phyloP scores from a whole-genome alignment of 2,888 invertebrate genomes.

The Drosophila picticornis region DNA sequence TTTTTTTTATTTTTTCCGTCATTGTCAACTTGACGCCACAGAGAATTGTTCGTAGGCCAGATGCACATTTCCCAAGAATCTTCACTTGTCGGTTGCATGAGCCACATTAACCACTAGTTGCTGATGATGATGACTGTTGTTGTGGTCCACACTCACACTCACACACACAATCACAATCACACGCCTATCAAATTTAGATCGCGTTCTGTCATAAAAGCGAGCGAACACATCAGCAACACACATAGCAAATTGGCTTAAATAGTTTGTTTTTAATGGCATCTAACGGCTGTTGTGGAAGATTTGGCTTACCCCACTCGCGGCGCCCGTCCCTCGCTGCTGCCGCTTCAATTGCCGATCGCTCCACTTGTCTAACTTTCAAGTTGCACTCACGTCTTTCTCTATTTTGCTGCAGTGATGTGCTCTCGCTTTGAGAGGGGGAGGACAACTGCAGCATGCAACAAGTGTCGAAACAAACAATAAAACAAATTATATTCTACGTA shows the following conservation, averaged over 20 bases:
- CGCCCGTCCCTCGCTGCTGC: not conserved
- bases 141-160: conserved; percentile 2
- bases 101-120: conserved; percentile 13
- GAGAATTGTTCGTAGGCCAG: not conserved
- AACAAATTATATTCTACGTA: conserved; percentile 4
- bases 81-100: conserved; percentile 38
- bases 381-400: conserved; percentile 23
- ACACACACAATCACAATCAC: conserved; percentile 1
- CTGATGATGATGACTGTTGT: not conserved
- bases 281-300: conserved; percentile 47
- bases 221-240: conserved; percentile 28
- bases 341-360: not conserved
- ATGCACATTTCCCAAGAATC: conserved; percentile 15
- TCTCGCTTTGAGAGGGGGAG: not conserved
- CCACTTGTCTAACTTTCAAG: not conserved
- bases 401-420: conserved; percentile 1
- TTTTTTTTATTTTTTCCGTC: not conserved
- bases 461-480: conserved; percentile 22
- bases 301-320: conserved; percentile 41
- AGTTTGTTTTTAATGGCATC: conserved; percentile 6
- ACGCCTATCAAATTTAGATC: conserved; percentile 39
- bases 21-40: not conserved
- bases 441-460: conserved; percentile 32
- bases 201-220: conserved; percentile 42
- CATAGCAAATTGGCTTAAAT: conserved; percentile 47